Evolutionary conservation across 2,113 vertebrate species (phyloP), one percentile per base, ranked within the genome.

Genomic region (Colossoma macropomum): DNA sequence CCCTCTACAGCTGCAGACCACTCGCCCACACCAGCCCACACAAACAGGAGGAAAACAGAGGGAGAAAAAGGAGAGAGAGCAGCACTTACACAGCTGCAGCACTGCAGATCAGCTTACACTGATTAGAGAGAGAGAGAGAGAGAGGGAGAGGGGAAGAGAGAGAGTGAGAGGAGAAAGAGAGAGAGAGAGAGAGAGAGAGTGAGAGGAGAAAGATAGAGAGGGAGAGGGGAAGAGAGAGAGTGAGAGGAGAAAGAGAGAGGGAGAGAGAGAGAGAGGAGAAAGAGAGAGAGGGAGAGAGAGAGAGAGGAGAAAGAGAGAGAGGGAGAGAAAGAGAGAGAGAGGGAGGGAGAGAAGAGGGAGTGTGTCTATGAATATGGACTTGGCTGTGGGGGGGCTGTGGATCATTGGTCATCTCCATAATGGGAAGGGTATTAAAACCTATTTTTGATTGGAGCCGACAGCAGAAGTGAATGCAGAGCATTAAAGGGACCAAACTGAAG

Each of bases 401-500:
- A 80, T 79, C 71, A 60, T 50, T 52, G 4, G 30, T 59, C 25
- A 63, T 79, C 81, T 75, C 87, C 81, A 84, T 86, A 84, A 70
- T 84, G 59, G 84, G 80, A 76, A 76, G 52, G 54, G 30, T 74
- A 84, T 84, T 88, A 88, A 71, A 85, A 82, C 84, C 84, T 86
- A 86, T 88, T 88, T 86, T 86, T 52, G 77, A 87, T 85, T 69
- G 75, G 77, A 52, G 71, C 77, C 23, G 56, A 75, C 50, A 59
- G 74, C 82, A 73, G 79, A 81, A 66, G 23, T 34, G 65, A 77
- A 30, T 1, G 41, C 41, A 9, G 41, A 74, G 23, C 50, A 56
- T 74, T 69, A 75, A 56, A 32, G n/a, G 69, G 0, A 7, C 15
- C 12, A 45, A 52, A 19, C 50, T 52, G 15, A 45, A 11, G 41